Conservation (phyloP, 2,113 vertebrate genomes). For the Poeciliopsis prolifica region DNA sequence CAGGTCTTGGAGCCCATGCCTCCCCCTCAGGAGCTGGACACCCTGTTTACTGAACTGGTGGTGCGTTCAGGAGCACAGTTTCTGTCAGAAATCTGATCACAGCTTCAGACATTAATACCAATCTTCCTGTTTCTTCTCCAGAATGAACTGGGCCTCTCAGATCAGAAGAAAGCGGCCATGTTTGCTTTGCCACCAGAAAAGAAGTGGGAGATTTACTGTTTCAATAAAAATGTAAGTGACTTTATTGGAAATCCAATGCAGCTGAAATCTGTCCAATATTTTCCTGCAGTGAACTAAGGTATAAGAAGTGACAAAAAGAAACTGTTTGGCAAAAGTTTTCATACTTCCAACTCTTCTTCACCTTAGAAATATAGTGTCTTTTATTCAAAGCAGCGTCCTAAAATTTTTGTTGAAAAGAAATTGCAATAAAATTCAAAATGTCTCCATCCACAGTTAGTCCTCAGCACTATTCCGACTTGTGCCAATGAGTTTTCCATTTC, state of each 20-base stretch:
- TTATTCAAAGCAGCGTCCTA: no score
- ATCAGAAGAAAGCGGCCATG: conserved; percentile 92
- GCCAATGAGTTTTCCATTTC: no score
- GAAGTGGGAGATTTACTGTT: conserved; percentile 97
- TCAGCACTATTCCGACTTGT: no score
- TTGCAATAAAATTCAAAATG: no score
- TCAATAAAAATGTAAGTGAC: conserved; percentile 89
- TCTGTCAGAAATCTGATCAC: not conserved
- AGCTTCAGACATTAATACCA: not conserved
- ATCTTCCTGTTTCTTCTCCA: conserved; percentile 40
- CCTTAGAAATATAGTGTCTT: no score
- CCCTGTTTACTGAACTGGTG: conserved; percentile 91
- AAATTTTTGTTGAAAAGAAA: no score
- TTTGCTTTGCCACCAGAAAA: conserved; percentile 92
- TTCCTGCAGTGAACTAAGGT: no score
- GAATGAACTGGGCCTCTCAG: conserved; percentile 95
- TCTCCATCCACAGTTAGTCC: no score
- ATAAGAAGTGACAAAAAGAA: no score
- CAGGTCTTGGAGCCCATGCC: conserved; percentile 88
- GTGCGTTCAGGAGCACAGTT: conserved; percentile 75
- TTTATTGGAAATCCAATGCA: not conserved
- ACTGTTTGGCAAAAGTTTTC: no score
- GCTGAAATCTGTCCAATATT: no score
- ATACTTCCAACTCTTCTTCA: no score
- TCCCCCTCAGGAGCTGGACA: conserved; percentile 85